These are phyloP conservation scores for Trichomycterus rosablanca DNA, from an alignment of 2,113 vertebrate species.

Conservation along the genomic window DNA sequence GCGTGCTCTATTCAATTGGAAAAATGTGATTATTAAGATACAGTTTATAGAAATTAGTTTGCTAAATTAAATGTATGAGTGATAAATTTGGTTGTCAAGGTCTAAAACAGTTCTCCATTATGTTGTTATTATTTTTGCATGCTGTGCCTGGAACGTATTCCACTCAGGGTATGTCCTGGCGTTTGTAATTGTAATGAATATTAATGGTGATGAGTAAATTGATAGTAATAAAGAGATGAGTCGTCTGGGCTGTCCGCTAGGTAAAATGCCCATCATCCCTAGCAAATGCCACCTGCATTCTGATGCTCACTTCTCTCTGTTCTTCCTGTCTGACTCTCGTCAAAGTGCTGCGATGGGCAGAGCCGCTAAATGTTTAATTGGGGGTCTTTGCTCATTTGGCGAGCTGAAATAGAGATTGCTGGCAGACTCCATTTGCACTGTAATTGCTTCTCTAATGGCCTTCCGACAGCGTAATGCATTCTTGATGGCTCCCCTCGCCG, in stretches of 20 bases:
- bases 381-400: slow-evolving; percentile 29
- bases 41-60: too few relatives aligned
- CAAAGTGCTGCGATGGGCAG: slow-evolving; percentile 1
- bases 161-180: too few relatives aligned
- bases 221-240: slow-evolving; percentile 4
- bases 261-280: too few relatives aligned
- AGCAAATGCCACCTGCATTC: slow-evolving; percentile 2
- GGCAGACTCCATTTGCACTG: slow-evolving; percentile 41
- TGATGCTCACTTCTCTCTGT: background rate
- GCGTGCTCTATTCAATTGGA: too few relatives aligned
- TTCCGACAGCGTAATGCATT: slow-evolving; percentile 40
- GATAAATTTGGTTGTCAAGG: too few relatives aligned
- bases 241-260: too few relatives aligned
- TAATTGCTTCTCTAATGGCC: slow-evolving; percentile 44
- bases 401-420: slow-evolving; percentile 35
- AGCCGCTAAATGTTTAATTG: slow-evolving; percentile 41
- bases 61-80: too few relatives aligned
- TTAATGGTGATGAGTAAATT: slow-evolving; percentile 13
- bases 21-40: too few relatives aligned
- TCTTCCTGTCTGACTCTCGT: slow-evolving; percentile 7
- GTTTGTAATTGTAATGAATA: background rate
- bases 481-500: slow-evolving; percentile 30
- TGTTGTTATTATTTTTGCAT: too few relatives aligned
- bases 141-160: too few relatives aligned
- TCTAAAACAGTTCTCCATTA: too few relatives aligned